A percentile compares a stretch with the other conserved stretches of the same genome.
These are phyloP conservation scores for Calvadosia cruxmelitensis DNA, from an alignment of 30 jellyfish, hydroid and myxozoan genomes.

Conservation along the genomic window DNA sequence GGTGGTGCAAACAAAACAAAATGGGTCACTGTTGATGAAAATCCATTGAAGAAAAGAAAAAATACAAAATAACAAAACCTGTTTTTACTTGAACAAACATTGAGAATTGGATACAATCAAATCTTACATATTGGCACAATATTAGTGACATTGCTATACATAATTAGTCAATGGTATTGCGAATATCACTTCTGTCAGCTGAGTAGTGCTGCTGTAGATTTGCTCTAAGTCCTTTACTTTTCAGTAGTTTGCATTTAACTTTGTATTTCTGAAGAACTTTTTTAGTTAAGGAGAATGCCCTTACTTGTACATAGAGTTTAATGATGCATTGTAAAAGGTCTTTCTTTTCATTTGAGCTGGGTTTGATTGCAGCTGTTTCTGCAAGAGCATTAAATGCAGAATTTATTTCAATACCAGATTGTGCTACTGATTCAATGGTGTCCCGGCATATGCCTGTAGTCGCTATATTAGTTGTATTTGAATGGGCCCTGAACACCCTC, in stretches of 20 bases:
- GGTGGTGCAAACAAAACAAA: neutral
- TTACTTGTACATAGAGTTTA: conserved; percentile 16
- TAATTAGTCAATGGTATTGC: neutral
- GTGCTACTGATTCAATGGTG: neutral
- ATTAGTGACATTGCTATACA: no score
- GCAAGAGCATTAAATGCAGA: neutral
- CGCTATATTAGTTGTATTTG: neutral
- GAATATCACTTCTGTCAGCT: neutral
- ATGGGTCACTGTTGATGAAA: neutral
- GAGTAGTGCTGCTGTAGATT: conserved; percentile 18
- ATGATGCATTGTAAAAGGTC: conserved; percentile 16
- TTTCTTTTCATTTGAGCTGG: neutral
- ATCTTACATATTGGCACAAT: no score
- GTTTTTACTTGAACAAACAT: no score
- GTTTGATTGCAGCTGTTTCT: neutral
- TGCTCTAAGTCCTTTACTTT: conserved; percentile 8
- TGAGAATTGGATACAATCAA: no score
- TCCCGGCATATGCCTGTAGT: neutral
- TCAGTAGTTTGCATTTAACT: conserved; percentile 12
- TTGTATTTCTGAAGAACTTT: conserved; percentile 24
- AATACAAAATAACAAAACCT: no score
- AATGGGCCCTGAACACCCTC: conserved; percentile 10
- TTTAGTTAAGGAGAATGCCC: conserved; percentile 23
- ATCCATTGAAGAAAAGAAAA: neutral
- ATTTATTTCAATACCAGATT: neutral